Evolutionary conservation across 2,888 invertebrate species (phyloP), one percentile per base, ranked within the genome.

Genomic region (Ephialtes manifestator): DNA sequence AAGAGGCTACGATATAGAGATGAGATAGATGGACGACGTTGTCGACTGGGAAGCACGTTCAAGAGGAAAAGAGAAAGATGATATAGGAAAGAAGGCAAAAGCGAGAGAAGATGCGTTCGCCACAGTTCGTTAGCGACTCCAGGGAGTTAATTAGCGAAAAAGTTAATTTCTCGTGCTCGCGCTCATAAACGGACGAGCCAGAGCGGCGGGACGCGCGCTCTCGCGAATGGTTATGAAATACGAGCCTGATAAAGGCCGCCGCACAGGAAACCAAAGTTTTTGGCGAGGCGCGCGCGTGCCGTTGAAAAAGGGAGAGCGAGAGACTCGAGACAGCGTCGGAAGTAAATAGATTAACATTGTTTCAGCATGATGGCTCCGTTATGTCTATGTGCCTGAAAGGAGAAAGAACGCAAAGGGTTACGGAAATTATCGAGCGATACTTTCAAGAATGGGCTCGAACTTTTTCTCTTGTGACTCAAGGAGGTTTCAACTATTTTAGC

Each of bases 131-230:
- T 93, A 93, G 91, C 90, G 90, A 83, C 91, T 91, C 91, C 81
- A 86, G 92, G 92, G 93, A 93, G 92, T 93, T 93, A 93, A 93
- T 93, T 93, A 93, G 93, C 91, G 92, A 93, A 93, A 92, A 93
- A 93, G 91, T 93, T 93, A 91, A 93, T 93, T 93, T 93, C 93
- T 92, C 91, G 90, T 85, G 79, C 72, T 68, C 89, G 88, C 89
- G 90, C 89, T 92, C 89, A 91, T 93, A 92, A 93, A 92, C 90
- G 92, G 91, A 91, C 91, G 91, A 71, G 43, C 53, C 58, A 46
- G 51, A 60, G 51, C 20, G 51, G 67, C 39, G 58, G 43, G 58
- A 48, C 43, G 55, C 11, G 90, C 90, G 87, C 77, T 70, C 35
- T 63, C 20, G 65, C 39, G 48, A 46, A 46, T 20, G 68, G 90